phyloP scores from a whole-genome alignment of 1,140 invertebrate species.

The Sycobia sp. region DNA sequence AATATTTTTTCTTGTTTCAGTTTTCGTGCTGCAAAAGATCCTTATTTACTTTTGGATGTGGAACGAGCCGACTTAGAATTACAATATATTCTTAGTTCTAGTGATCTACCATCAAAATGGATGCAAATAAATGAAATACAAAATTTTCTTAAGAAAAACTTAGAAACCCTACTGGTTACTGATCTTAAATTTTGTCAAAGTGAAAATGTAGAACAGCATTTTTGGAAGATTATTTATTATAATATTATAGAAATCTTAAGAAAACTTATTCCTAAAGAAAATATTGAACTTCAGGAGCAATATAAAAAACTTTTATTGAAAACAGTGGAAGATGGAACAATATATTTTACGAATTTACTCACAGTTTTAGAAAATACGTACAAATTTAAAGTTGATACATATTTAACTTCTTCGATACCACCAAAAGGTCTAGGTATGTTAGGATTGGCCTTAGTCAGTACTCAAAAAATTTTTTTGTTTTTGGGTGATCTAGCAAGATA shows the following conservation, averaged over 20 bases:
- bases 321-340: constrained; percentile 80
- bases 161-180: constrained; percentile 75
- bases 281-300: constrained; percentile 59
- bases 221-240: constrained; percentile 92
- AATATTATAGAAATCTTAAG: constrained; percentile 85
- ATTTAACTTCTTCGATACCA: constrained; percentile 57
- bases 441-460: constrained; percentile 79
- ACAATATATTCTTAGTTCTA: constrained; percentile 61
- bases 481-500: constrained; percentile 91
- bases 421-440: constrained; percentile 71
- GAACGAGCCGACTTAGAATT: constrained; percentile 65
- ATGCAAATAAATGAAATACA: constrained; percentile 61
- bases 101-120: constrained; percentile 59
- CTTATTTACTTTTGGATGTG: constrained; percentile 63
- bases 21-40: constrained; percentile 61
- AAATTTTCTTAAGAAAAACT: constrained; percentile 71
- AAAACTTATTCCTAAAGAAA: constrained; percentile 67
- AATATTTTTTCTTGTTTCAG: constrained; percentile 42
- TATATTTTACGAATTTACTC: constrained; percentile 79
- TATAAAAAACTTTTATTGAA: constrained; percentile 72
- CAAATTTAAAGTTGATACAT: constrained; percentile 73
- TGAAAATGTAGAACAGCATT: constrained; percentile 86
- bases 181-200: constrained; percentile 88
- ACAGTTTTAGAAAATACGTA: constrained; percentile 75
- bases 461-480: constrained; percentile 86